Base-by-base conservation (phyloP, 2,888 invertebrate genomes). In the Noctua fimbriata region DNA sequence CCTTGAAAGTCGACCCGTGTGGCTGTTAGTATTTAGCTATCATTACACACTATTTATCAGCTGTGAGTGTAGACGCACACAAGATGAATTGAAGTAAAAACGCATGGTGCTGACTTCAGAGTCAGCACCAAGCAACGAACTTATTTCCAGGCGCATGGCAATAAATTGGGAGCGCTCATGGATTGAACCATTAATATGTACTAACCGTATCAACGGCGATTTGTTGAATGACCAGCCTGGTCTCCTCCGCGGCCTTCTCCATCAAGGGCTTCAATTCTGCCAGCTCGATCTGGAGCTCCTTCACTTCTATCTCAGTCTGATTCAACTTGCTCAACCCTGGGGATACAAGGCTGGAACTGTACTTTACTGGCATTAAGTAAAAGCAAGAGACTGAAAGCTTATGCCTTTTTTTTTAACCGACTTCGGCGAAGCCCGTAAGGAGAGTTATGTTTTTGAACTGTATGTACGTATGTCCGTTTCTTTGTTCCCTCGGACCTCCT, bases 241-340 rank as follows among this genome's bases (percentile, higher is more conserved):
- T 98, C 88, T 98, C 98, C 76, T 97, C 97, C 0, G 99, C 98
- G 24, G 99, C 98, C 55, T 96, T 96, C 79, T 98, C 98, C 91
- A 99, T 97, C 84, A 98, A 97, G 0, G 99, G 99, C 92, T 99
- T 98, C 93, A 99, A 97, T 2, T 97, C 98, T 32, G 98, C 98
- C 91, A 99, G 93, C 85, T 98, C 98, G 41, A 97, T 97, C 93
- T 99, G 99, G 96, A 99, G 98, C 90, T 98, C 96, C 79, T 98
- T 98, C 49, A 98, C 98, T 89, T 98, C 98, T n/a, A 98, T 97
- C 12, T 98, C 98, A 0, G 99, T 99, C 81, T 97, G 97, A 78
- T 98, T 98, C 75, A 99, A 95, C 90, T 99, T 99, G 85, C 98
- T 98, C 77, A 99, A 94, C 58, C 99, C 99, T 97, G 90, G 14